Conservation (phyloP, 2,888 invertebrate genomes). For the Helicoverpa assulta region DNA sequence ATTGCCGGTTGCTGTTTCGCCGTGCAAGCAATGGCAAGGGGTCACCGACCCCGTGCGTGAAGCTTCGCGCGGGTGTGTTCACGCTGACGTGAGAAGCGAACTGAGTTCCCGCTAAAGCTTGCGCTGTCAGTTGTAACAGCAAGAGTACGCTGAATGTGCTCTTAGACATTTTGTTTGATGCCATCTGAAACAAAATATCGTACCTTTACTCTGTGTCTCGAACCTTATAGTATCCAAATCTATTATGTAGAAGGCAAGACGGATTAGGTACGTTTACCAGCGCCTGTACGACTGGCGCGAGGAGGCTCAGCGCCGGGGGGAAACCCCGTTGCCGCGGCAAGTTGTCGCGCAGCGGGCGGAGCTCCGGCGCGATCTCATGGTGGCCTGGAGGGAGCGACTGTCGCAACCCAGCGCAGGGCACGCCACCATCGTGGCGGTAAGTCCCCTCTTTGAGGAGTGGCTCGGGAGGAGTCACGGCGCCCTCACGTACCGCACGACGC, state of each 20-base stretch:
- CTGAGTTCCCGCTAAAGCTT: constrained; percentile 73
- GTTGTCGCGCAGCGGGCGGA: too few relatives aligned
- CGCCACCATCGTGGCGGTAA: too few relatives aligned
- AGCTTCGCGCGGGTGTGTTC: constrained; percentile 84
- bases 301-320: too few relatives aligned
- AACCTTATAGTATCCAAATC: not conserved
- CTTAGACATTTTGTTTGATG: constrained; percentile 44
- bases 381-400: too few relatives aligned
- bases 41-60: constrained; percentile 86
- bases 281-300: too few relatives aligned
- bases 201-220: not conserved
- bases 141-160: constrained; percentile 62
- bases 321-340: too few relatives aligned
- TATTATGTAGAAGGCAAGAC: not conserved
- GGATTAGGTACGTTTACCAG: too few relatives aligned
- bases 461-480: too few relatives aligned
- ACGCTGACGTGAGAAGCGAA: constrained; percentile 86
- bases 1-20: constrained; percentile 62
- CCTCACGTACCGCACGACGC: too few relatives aligned
- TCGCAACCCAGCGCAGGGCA: too few relatives aligned
- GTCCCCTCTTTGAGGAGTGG: too few relatives aligned
- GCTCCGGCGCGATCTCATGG: too few relatives aligned
- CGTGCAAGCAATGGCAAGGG: constrained; percentile 70
- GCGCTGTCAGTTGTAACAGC: constrained; percentile 64
- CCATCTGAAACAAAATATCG: constrained; percentile 64